A percentile compares a stretch with the other conserved stretches of the same genome.
Evolutionary conservation across 2,888 invertebrate genomes (phyloP).

Genomic region (Drosophila mimica): DNA sequence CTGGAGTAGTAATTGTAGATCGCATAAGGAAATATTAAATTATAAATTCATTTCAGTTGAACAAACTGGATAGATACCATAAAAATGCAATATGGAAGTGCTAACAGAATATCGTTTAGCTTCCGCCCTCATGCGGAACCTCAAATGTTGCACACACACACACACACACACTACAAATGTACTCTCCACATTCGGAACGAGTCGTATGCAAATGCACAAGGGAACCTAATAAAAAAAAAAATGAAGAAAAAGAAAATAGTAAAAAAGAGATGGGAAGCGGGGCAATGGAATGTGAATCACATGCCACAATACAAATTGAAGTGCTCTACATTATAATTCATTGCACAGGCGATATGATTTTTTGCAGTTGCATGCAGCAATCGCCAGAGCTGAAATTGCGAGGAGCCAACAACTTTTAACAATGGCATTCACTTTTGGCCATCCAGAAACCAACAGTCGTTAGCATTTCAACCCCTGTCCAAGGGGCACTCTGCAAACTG

Average conservation of each 20-base stretch:
- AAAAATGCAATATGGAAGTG: conserved; percentile 12
- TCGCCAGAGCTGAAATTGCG: conserved; percentile 22
- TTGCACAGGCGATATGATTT: conserved; percentile 66
- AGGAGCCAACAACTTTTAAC: conserved; percentile 52
- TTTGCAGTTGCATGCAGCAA: conserved; percentile 33
- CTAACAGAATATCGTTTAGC: conserved; percentile 31
- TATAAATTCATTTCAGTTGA: conserved; percentile 1
- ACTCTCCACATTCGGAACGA: conserved; percentile 7
- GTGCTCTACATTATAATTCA: conserved; percentile 70
- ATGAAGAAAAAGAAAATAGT: neutral
- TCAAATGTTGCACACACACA: conserved; percentile 9
- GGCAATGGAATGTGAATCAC: conserved; percentile 25
- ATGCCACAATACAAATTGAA: conserved; percentile 64
- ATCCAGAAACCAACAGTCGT: conserved; percentile 24
- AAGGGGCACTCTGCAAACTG: conserved; percentile 32
- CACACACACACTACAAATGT: conserved; percentile 2
- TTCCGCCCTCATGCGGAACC: conserved; percentile 1
- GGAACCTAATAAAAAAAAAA: conserved; percentile 6
- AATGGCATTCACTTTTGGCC: conserved; percentile 61
- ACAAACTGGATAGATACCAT: neutral
- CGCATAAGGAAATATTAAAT: neutral
- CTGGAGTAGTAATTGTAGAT: neutral
- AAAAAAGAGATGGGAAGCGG: conserved; percentile 1
- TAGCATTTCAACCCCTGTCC: neutral
- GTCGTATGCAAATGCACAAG: conserved; percentile 49